Evolutionary conservation across 2,797 vertebrate genomes (phyloP), one percentile per base, ranked within the genome.

Genomic region (Thripadectes ignobilis): DNA sequence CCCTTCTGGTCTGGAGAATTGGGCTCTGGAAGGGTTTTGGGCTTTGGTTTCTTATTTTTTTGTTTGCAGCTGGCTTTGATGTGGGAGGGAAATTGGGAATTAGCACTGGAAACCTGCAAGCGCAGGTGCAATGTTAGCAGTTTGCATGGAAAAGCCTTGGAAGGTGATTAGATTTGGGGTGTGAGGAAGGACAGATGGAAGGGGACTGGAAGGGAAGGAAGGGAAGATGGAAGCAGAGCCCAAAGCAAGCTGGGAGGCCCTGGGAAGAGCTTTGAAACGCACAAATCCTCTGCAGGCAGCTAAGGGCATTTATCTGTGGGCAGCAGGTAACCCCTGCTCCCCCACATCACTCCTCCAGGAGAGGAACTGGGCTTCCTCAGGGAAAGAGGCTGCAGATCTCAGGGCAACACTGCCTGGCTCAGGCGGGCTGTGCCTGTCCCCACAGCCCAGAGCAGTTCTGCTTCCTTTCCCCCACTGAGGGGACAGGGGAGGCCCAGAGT

Each of bases 101-200:
- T 9, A 12, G 34, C 17, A 2, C 59, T n/a, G 80, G 59, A 27
- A 81, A 34, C 67, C 89, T 68, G 65, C 73, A 9, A 26, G 43
- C 43, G 36, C 54, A 54, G 76, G 80, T 39, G 45, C 54, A 23
- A 14, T 52, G 58, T 24, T 34, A 78, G 76, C 49, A 2, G 75
- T 85, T 95, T 95, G 94, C 92, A 87, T 96, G 96, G 91, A 84
- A 85, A 89, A 93, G 74, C 71, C 82, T 57, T 3, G 9, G 66
- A 55, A 66, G 36, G 21, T 30, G 88, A 22, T 69, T 68, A 62
- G 76, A 39, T 69, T 84, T 18, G 83, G 73, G 80, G 16, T 27
- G 32, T 12, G 81, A 78, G 91, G 52, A 48, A 85, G 80, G 83
- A 51, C 54, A 66, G 72, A 62, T 12, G 3, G 12, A 73, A 75